Percentiles rank a stretch among this genome's conserved stretches.
phyloP scores from a whole-genome alignment of 2,797 vertebrate species.

The Mus minutoides region DNA sequence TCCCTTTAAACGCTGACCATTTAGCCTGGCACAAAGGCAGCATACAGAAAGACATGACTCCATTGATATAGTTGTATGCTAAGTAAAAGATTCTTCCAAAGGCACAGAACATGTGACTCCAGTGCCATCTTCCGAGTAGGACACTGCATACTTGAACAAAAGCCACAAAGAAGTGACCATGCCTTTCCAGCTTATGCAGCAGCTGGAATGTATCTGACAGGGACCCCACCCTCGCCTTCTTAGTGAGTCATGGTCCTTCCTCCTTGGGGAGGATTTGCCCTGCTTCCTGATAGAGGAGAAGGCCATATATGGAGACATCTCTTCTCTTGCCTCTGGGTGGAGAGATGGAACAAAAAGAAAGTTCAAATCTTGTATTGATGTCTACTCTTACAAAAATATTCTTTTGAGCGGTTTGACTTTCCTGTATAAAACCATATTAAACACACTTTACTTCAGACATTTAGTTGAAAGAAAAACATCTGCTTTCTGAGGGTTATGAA shows the following conservation, averaged over 20 bases:
- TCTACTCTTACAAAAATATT: conserved; percentile 3
- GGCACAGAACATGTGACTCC: not conserved
- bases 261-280: conserved; percentile 55
- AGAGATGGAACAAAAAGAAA: not conserved
- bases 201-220: conserved; percentile 54
- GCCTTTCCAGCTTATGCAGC: conserved; percentile 32
- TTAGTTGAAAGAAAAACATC: conserved; percentile 11
- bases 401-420: conserved; percentile 14
- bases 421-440: not conserved
- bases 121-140: conserved; percentile 31
- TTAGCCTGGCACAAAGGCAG: not conserved
- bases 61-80: not conserved
- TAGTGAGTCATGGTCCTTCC: conserved; percentile 58
- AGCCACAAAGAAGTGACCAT: conserved; percentile 40
- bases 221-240: conserved; percentile 64
- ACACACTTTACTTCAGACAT: conserved; percentile 9
- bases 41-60: conserved; percentile 7
- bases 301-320: conserved; percentile 50
- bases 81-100: not conserved
- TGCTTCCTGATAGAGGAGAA: conserved; percentile 51
- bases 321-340: not conserved
- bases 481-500: conserved; percentile 45
- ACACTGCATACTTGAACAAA: conserved; percentile 27
- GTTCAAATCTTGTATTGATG: conserved; percentile 6
- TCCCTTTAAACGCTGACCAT: not conserved